Evolutionary conservation across 2,113 vertebrate species (phyloP).

Genomic region (Aepyceros melampus): DNA sequence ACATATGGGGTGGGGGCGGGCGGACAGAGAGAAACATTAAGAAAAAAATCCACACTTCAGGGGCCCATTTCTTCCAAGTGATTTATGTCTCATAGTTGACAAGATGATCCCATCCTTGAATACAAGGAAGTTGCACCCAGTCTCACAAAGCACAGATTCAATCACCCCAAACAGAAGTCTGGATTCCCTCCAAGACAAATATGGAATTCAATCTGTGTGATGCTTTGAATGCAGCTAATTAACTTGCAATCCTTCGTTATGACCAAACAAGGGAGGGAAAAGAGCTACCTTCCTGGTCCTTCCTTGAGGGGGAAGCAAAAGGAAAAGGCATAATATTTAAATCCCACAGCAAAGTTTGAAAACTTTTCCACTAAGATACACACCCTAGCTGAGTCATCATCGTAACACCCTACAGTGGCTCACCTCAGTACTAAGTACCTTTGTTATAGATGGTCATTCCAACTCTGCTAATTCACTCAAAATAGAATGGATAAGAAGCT

Average conservation of each 20-base stretch:
- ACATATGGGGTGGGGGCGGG: fast-evolving
- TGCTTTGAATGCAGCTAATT: slow-evolving; percentile 8
- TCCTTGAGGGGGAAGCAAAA: slow-evolving; percentile 4
- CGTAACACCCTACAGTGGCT: background rate
- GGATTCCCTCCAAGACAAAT: slow-evolving; percentile 76
- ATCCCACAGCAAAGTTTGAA: slow-evolving; percentile 7
- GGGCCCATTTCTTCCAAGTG: slow-evolving; percentile 29
- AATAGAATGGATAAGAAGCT: background rate
- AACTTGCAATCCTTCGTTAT: slow-evolving; percentile 47
- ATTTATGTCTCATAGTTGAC: slow-evolving; percentile 62
- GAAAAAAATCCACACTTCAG: background rate
- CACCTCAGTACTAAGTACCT: background rate
- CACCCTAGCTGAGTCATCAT: slow-evolving; percentile 52
- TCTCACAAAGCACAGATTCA: slow-evolving; percentile 77
- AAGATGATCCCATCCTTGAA: slow-evolving; percentile 76
- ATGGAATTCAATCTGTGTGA: slow-evolving; percentile 56
- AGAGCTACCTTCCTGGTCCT: slow-evolving; percentile 21
- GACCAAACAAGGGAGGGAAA: slow-evolving; percentile 14
- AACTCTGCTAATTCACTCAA: background rate
- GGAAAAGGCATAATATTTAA: slow-evolving; percentile 49
- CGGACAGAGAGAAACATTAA: background rate
- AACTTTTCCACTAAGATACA: slow-evolving; percentile 62
- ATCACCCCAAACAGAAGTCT: slow-evolving; percentile 65
- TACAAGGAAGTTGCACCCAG: slow-evolving; percentile 83
- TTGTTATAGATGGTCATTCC: background rate